phyloP scores from a whole-genome alignment of 2,888 invertebrate species.

The Pristionchus entomophagus region DNA sequence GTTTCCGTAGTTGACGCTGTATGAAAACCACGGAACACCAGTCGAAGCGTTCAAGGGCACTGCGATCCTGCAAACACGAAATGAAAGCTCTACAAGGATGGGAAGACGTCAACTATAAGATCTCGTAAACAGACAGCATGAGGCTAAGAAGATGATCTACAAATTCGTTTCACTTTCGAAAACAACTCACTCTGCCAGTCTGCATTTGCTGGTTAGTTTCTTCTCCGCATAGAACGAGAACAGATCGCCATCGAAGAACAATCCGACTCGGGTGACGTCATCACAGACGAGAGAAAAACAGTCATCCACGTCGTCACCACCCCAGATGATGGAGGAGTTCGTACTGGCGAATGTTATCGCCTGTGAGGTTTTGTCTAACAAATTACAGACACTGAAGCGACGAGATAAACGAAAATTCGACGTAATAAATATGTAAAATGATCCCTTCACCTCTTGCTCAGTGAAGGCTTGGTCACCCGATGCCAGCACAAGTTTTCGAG shows the following conservation, averaged over 20 bases:
- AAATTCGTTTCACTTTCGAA: too few relatives aligned
- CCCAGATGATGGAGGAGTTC: neutral
- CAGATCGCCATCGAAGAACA: neutral
- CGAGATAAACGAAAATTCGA: too few relatives aligned
- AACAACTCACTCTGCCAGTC: neutral
- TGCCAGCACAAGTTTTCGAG: neutral
- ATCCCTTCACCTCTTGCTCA: neutral
- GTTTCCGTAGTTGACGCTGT: too few relatives aligned
- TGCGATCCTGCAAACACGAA: too few relatives aligned
- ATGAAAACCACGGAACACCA: too few relatives aligned
- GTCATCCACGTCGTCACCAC: neutral
- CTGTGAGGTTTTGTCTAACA: neutral
- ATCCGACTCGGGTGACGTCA: neutral
- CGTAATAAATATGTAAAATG: too few relatives aligned
- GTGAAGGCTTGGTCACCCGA: neutral
- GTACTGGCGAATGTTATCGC: neutral
- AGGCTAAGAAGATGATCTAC: too few relatives aligned
- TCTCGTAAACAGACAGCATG: too few relatives aligned
- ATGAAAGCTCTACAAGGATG: too few relatives aligned
- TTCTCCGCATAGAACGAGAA: neutral
- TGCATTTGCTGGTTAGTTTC: neutral
- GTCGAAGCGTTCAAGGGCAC: too few relatives aligned
- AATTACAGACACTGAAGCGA: neutral
- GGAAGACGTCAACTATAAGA: too few relatives aligned
- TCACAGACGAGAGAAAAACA: neutral